Base-by-base conservation (phyloP, 2,113 vertebrate genomes). In the rabbit (Oryctolagus cuniculus) region DNA sequence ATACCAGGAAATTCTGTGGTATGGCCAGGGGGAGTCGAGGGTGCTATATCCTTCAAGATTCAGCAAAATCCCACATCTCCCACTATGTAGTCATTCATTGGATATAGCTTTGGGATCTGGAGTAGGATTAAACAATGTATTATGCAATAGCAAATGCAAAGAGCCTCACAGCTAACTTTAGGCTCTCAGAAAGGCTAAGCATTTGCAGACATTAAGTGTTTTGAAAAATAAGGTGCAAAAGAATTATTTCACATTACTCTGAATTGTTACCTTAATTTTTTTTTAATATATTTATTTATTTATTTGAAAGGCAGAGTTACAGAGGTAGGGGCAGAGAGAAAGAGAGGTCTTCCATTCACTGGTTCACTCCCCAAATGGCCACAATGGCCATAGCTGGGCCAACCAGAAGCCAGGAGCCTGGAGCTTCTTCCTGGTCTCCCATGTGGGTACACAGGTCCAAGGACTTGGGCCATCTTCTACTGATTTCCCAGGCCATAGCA, bases 1-100 rank as follows among this genome's bases (percentile, higher is more conserved):
- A 36, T 51, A 69, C 6, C 61, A 82, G 51, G 36, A 77, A 69
- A 67, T 63, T 91, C 63, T 70, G 63, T 82, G 87, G 31, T 21
- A 22, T 15, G 10, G 36, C 34, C 9, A 49, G 67, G 27, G 67
- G 31, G 29, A 61, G 19, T 82, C 49, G 17, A 87, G 44, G 19
- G 31, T 82, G 58, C 51, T 69, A 15, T 10, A 25, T 16, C 66
- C 16, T 73, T 70, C 31, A 69, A 29, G 31, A 83, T 25, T 95
- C 85, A 92, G 72, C 31, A 83, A 88, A 89, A 92, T 44, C 29
- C 38, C 27, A 15, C 17, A 75, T 31, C 34, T 87, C 67, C 75
- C 29, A 36, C 67, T 17, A 5, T 21, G 22, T 17, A 82, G 22
- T 77, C n/a, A 25, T 17, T 11, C 29, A 19, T 17, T 34, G 69